phyloP scores from a whole-genome alignment of 2,888 invertebrate species.

The Archaeoteleia sp. region DNA sequence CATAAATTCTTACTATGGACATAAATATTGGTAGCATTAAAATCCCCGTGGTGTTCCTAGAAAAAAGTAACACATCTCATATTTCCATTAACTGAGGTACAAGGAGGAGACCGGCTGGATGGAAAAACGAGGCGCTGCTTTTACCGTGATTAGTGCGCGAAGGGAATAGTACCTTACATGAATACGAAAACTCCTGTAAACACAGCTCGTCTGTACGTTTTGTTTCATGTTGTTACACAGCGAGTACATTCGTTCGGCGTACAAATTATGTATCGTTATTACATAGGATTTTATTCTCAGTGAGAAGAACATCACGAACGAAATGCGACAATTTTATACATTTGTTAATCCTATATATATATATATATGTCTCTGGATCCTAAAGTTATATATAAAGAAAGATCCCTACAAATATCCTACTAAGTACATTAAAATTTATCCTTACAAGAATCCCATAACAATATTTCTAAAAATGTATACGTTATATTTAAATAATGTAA shows the following conservation, averaged over 20 bases:
- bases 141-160: constrained; percentile 70
- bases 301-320: too few species aligned
- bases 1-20: too few species aligned
- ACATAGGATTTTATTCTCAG: constrained; percentile 6
- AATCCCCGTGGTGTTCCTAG: constrained; percentile 54
- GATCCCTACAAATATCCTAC: too few species aligned
- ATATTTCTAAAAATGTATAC: too few species aligned
- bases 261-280: constrained; percentile 40
- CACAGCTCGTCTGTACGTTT: constrained; percentile 48
- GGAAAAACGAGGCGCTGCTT: constrained; percentile 59
- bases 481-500: too few species aligned
- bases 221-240: constrained; percentile 17
- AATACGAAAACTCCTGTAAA: constrained; percentile 53
- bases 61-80: constrained; percentile 64
- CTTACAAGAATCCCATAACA: too few species aligned
- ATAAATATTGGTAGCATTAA: constrained; percentile 26
- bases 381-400: constrained; percentile 1
- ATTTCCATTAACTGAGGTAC: constrained; percentile 68
- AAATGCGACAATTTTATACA: background rate
- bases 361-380: background rate
- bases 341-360: background rate
- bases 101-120: constrained; percentile 29
- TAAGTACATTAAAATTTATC: too few species aligned
- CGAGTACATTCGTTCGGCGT: constrained; percentile 4
- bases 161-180: constrained; percentile 57